These are phyloP conservation scores for Riparia riparia DNA, from an alignment of 2,113 vertebrate genomes.

Conservation along the genomic window DNA sequence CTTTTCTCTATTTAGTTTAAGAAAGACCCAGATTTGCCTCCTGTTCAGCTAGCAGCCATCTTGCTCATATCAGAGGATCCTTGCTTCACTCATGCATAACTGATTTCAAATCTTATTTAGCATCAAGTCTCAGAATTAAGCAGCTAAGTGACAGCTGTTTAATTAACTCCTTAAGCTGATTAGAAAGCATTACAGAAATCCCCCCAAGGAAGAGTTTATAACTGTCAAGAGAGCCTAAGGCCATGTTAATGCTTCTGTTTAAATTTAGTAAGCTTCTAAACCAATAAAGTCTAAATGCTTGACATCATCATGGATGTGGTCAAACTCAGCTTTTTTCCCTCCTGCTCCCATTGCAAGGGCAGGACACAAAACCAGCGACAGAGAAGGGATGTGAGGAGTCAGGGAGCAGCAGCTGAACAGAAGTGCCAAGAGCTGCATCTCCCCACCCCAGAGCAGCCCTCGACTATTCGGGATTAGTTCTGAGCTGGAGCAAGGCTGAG, in stretches of 20 bases:
- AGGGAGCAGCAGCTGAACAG: background rate
- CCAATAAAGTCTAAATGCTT: background rate
- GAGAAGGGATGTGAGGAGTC: background rate
- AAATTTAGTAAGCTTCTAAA: slow-evolving; percentile 63
- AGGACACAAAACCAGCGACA: background rate
- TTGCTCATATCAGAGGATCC: slow-evolving; percentile 2
- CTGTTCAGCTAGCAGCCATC: background rate
- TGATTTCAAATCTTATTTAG: slow-evolving; percentile 75
- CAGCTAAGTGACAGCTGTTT: slow-evolving; percentile 80
- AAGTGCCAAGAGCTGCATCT: background rate
- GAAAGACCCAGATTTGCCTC: background rate
- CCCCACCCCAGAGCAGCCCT: background rate
- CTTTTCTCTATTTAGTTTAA: background rate
- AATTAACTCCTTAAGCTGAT: slow-evolving; percentile 84
- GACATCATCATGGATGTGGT: slow-evolving; percentile 36
- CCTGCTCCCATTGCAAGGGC: background rate
- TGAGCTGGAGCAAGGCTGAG: background rate
- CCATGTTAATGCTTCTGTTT: slow-evolving; percentile 49
- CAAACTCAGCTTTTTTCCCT: background rate
- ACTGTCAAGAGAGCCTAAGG: slow-evolving; percentile 57
- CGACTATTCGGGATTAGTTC: background rate
- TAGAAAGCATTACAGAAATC: slow-evolving; percentile 73
- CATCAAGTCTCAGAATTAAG: slow-evolving; percentile 75
- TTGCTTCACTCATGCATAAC: slow-evolving; percentile 41
- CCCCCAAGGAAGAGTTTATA: slow-evolving; percentile 69